Evolutionary conservation across 2,888 invertebrate genomes (phyloP).

Genomic region (Proisotoma minuta): DNA sequence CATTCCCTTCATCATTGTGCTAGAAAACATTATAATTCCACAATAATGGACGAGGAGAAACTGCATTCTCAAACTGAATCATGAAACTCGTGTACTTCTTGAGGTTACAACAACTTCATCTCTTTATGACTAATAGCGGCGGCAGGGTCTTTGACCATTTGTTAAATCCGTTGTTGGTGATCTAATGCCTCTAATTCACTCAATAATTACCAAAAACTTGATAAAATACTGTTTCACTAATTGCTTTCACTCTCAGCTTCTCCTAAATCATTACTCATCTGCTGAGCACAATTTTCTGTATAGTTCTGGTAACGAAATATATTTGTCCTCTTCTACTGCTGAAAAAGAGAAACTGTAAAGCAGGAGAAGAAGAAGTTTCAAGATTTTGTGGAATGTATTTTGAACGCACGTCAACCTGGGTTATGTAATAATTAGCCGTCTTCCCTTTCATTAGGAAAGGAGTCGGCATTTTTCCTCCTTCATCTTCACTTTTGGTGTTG

Average conservation of each 20-base stretch:
- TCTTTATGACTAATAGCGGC: neutral
- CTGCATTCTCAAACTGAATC: too few species aligned
- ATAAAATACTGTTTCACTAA: conserved; percentile 3
- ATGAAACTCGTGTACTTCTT: too few species aligned
- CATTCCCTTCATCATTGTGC: too few species aligned
- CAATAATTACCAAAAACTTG: conserved; percentile 11
- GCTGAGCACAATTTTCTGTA: too few species aligned
- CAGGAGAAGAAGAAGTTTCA: too few species aligned
- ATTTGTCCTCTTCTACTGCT: too few species aligned
- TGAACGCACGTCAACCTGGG: neutral
- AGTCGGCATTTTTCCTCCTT: neutral
- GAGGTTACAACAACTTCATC: neutral
- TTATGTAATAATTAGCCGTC: neutral
- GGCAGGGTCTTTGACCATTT: neutral
- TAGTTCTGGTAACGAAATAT: too few species aligned
- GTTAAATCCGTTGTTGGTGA: neutral
- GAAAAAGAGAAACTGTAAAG: too few species aligned
- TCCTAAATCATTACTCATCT: neutral
- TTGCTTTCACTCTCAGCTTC: neutral
- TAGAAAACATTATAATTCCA: too few species aligned
- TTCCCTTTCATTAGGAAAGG: neutral
- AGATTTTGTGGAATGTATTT: too few species aligned
- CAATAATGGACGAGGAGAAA: too few species aligned
- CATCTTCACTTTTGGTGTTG: neutral
- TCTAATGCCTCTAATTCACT: conserved; percentile 9